These are phyloP conservation scores for Drosophila nikananu DNA, from an alignment of 1,140 invertebrate genomes.

Conservation along the genomic window DNA sequence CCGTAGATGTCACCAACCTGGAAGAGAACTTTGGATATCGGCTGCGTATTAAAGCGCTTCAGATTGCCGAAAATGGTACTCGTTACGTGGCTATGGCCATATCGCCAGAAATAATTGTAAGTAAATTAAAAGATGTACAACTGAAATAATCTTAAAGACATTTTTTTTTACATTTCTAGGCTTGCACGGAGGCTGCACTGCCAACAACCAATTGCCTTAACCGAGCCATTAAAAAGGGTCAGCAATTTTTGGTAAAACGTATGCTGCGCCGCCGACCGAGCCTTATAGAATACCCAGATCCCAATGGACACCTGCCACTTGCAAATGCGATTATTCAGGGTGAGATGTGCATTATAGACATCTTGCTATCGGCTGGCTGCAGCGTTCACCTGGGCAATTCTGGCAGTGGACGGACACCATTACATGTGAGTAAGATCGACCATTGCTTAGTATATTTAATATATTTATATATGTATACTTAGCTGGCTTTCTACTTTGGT, in stretches of 20 bases:
- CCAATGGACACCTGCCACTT: slow-evolving; percentile 74
- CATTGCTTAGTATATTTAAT: too few species aligned
- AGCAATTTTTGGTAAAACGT: slow-evolving; percentile 82
- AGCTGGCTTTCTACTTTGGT: slow-evolving; percentile 79
- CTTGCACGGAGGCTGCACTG: slow-evolving; percentile 57
- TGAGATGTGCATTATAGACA: slow-evolving; percentile 78
- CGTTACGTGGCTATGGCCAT: slow-evolving; percentile 55
- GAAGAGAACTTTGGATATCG: slow-evolving; percentile 78
- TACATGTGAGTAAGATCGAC: slow-evolving; percentile 57
- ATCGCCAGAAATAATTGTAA: slow-evolving; percentile 70
- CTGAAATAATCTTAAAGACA: neutral
- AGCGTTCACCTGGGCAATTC: slow-evolving; percentile 76
- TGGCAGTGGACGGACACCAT: slow-evolving; percentile 63
- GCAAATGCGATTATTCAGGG: slow-evolving; percentile 79
- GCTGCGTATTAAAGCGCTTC: slow-evolving; percentile 68
- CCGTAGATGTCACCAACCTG: slow-evolving; percentile 50
- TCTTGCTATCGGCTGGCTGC: slow-evolving; percentile 72
- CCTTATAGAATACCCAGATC: slow-evolving; percentile 71
- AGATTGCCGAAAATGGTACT: slow-evolving; percentile 9
- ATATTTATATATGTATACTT: neutral
- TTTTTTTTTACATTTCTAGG: slow-evolving; percentile 24
- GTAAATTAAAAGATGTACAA: neutral
- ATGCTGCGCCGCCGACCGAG: slow-evolving; percentile 75
- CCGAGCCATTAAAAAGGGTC: slow-evolving; percentile 78
- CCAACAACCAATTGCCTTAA: slow-evolving; percentile 71